phyloP scores from a whole-genome alignment of 2,113 vertebrate species.

The Marmota monax region DNA sequence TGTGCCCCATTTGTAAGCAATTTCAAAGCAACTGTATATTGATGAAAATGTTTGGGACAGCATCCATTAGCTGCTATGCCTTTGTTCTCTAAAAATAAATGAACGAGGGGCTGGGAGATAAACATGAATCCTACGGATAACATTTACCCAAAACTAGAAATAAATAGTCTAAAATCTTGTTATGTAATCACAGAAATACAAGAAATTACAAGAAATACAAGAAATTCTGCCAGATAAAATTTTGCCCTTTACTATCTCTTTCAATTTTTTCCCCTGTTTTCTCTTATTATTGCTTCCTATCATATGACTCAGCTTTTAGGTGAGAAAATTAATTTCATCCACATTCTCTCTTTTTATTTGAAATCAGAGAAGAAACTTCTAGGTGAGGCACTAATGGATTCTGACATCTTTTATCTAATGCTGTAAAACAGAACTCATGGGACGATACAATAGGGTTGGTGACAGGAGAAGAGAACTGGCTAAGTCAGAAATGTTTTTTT shows the following conservation, averaged over 20 bases:
- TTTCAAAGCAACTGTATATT: background rate
- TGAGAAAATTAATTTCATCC: conserved; percentile 21
- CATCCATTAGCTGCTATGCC: background rate
- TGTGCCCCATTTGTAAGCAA: background rate
- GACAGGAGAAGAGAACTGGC: background rate
- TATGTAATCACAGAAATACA: background rate
- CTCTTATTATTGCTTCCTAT: background rate
- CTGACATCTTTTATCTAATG: background rate
- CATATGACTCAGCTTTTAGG: background rate
- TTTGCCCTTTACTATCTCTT: background rate
- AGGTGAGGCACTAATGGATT: background rate
- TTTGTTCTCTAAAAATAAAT: background rate
- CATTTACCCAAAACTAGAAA: background rate
- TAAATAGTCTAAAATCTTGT: background rate
- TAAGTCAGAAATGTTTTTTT: background rate
- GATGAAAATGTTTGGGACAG: background rate
- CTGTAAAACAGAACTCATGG: background rate
- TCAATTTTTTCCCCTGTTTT: background rate
- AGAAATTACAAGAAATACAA: background rate
- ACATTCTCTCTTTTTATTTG: background rate
- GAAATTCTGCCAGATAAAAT: background rate
- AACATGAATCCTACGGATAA: conserved; percentile 3
- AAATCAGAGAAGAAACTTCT: background rate
- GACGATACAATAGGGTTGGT: background rate
- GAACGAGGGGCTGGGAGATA: background rate